A percentile compares a stretch with the other conserved stretches of the same genome.
Conservation (phyloP, 2,797 vertebrate genomes). For the Sebastolobus altivelis region DNA sequence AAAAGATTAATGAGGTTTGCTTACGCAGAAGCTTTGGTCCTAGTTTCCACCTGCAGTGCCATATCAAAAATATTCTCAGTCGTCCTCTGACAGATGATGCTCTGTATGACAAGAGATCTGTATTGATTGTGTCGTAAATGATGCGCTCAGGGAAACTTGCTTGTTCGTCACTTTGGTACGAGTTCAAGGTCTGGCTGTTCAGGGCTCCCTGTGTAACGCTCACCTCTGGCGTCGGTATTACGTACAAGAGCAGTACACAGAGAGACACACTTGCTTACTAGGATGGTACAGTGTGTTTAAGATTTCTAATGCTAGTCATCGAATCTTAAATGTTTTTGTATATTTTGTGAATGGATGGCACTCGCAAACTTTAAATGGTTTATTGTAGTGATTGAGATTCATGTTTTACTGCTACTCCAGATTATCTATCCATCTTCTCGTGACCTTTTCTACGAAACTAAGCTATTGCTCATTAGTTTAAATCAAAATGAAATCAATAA, state of each 20-base stretch:
- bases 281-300: background rate
- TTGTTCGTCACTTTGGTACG: conserved; percentile 27
- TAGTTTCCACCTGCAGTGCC: conserved; percentile 6
- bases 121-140: background rate
- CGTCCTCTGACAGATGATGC: background rate
- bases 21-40: conserved; percentile 7
- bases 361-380: background rate
- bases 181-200: conserved; percentile 17
- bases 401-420: background rate
- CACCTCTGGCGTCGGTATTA: background rate
- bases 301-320: background rate
- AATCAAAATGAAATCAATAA: background rate
- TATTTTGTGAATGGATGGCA: background rate
- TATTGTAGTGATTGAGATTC: background rate
- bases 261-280: background rate
- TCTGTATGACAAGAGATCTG: background rate
- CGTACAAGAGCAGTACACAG: background rate
- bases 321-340: background rate
- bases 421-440: too few species aligned
- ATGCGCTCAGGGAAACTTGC: background rate
- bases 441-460: too few species aligned
- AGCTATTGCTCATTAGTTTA: background rate
- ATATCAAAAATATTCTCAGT: background rate
- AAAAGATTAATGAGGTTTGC: conserved; percentile 40
- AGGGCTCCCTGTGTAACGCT: background rate